Evolutionary conservation across 1,140 invertebrate genomes (phyloP).

Genomic region (Bombus confusus): DNA sequence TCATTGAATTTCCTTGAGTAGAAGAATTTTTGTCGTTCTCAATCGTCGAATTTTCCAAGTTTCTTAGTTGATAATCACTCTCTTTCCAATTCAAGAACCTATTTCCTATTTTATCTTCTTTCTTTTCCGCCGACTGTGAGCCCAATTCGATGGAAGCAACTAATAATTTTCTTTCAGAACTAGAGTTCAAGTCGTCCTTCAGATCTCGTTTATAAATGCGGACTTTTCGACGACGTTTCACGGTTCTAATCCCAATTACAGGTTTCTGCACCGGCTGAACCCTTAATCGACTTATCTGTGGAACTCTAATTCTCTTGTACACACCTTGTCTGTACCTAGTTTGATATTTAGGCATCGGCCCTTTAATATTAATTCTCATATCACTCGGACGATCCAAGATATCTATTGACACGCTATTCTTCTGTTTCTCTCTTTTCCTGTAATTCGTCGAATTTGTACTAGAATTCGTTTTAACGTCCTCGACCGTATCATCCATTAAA

Average conservation of each 20-base stretch:
- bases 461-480: background rate
- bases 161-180: background rate
- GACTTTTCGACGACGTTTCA: conserved; percentile 35
- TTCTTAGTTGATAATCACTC: background rate
- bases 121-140: background rate
- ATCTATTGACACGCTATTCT: background rate
- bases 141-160: background rate
- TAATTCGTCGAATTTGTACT: background rate
- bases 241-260: background rate
- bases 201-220: conserved; percentile 41
- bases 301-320: conserved; percentile 18
- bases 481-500: background rate
- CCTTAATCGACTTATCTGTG: conserved; percentile 3
- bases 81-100: background rate
- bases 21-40: background rate
- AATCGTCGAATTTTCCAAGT: background rate
- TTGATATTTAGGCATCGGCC: conserved; percentile 40
- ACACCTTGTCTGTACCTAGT: background rate
- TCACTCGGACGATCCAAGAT: background rate
- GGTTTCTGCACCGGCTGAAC: background rate
- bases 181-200: background rate
- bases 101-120: background rate
- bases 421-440: conserved; percentile 15
- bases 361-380: conserved; percentile 39
- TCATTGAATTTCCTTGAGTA: background rate